A percentile compares a stretch with the other conserved stretches of the same genome.
Conservation (phyloP, 2,113 vertebrate species). For the Pollachius pollachius region DNA sequence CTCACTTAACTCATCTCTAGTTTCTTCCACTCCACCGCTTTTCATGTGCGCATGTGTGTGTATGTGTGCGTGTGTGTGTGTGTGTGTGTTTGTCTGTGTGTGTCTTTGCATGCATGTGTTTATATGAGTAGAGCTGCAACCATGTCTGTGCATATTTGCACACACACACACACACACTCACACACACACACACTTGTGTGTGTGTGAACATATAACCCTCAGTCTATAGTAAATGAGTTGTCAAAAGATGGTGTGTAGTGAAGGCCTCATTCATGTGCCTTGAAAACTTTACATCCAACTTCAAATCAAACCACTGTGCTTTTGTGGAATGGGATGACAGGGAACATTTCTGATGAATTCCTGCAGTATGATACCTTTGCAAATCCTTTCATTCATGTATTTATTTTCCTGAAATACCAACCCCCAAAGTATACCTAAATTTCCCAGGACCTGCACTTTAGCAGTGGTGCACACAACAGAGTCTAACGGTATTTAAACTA, state of each 20-base stretch:
- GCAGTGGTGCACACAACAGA: slow-evolving; percentile 3
- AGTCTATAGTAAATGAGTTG: neutral
- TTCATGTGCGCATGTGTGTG: too few relatives aligned
- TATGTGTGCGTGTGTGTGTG: too few relatives aligned
- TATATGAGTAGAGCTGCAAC: too few relatives aligned
- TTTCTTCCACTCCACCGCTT: too few relatives aligned
- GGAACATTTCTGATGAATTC: neutral
- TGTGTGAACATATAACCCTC: neutral
- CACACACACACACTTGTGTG: neutral
- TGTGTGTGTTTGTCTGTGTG: neutral
- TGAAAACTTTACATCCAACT: too few relatives aligned
- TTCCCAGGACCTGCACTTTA: slow-evolving; percentile 6
- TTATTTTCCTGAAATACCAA: neutral
- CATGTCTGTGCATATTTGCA: too few relatives aligned
- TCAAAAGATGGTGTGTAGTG: too few relatives aligned
- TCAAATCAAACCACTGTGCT: too few relatives aligned
- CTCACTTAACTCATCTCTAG: too few relatives aligned
- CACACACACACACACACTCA: too few relatives aligned
- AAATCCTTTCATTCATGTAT: neutral
- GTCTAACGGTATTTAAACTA: slow-evolving; percentile 16
- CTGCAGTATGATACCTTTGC: neutral
- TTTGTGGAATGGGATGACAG: too few relatives aligned
- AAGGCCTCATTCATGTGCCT: too few relatives aligned
- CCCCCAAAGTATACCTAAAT: neutral
- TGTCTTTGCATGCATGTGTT: neutral